Conservation (phyloP, 2,113 vertebrate species). For the Burhinus bistriatus region DNA sequence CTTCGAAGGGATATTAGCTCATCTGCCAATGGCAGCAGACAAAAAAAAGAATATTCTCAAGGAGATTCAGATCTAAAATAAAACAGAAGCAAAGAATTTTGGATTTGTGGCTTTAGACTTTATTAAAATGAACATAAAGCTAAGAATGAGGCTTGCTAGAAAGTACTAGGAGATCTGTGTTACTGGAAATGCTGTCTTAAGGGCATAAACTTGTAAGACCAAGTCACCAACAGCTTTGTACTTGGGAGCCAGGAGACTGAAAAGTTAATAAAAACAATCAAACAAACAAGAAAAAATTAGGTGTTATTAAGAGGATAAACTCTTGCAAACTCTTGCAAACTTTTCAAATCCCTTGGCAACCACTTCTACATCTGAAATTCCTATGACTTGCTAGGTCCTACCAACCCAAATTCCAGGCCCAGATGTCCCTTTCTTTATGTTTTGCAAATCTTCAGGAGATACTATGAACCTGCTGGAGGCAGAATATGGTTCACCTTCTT, state of each 20-base stretch:
- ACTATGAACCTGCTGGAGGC: neutral
- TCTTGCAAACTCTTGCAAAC: neutral
- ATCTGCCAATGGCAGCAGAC: constrained; percentile 47
- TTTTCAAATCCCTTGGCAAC: neutral
- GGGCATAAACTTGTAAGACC: neutral
- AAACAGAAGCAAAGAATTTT: constrained; percentile 25
- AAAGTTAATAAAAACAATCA: constrained; percentile 16
- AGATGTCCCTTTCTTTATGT: neutral
- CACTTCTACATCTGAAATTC: neutral
- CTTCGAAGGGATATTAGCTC: constrained; percentile 71
- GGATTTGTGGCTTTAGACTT: neutral
- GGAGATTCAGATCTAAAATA: constrained; percentile 40
- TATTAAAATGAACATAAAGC: constrained; percentile 21
- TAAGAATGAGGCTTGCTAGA: neutral
- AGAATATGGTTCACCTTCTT: neutral
- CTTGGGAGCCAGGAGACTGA: neutral
- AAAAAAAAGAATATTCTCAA: neutral
- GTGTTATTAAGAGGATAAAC: neutral
- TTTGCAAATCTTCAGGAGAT: neutral
- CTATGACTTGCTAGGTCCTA: neutral
- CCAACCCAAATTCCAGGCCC: neutral
- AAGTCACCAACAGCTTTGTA: neutral
- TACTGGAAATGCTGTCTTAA: neutral
- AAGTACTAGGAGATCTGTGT: neutral
- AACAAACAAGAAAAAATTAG: neutral